phyloP scores from a whole-genome alignment of 2,888 invertebrate species.

The Lasioglossum marginatum region DNA sequence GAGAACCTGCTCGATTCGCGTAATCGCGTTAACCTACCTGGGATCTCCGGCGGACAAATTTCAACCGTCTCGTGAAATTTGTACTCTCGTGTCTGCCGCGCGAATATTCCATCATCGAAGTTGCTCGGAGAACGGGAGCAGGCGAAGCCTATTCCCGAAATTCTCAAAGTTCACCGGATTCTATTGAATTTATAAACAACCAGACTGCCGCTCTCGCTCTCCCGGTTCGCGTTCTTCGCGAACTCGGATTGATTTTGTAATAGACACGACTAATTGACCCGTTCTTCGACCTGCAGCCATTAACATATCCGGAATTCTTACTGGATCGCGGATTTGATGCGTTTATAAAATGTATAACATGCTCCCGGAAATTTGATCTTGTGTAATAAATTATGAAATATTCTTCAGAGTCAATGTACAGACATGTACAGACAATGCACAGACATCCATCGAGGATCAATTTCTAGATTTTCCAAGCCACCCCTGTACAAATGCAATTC shows the following conservation, averaged over 20 bases:
- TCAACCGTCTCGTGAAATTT: conserved; percentile 29
- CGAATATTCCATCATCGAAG: conserved; percentile 11
- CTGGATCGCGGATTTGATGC: no score
- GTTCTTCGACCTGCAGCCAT: no score
- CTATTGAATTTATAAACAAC: conserved; percentile 10
- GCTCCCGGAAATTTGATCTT: background rate
- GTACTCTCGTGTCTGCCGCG: background rate
- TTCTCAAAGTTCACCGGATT: background rate
- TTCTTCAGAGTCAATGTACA: no score
- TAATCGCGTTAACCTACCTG: conserved; percentile 38
- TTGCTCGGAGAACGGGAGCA: background rate
- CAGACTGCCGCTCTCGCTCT: background rate
- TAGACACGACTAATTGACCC: background rate
- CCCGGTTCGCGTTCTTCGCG: background rate
- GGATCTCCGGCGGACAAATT: conserved; percentile 13
- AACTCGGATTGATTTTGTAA: background rate
- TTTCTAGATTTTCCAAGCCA: background rate
- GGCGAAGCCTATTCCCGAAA: background rate
- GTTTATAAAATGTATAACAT: no score
- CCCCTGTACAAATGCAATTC: no score
- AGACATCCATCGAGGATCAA: background rate
- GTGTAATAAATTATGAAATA: no score
- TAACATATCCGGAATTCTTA: no score
- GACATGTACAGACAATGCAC: no score
- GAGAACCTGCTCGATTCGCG: conserved; percentile 17